phyloP scores from a whole-genome alignment of 2,888 invertebrate species.

The Noctua janthina region DNA sequence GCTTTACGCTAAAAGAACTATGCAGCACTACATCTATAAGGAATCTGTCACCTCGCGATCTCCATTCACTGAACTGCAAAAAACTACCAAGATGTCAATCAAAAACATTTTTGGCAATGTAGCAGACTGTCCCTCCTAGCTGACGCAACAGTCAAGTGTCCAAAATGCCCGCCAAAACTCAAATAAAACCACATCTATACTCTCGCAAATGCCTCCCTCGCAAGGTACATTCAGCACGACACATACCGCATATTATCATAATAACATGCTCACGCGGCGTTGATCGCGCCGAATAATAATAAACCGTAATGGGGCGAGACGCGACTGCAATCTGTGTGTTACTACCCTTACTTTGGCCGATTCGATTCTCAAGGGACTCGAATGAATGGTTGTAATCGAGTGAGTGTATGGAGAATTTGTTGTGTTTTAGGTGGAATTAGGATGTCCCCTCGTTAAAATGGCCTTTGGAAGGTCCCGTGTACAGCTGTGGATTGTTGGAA shows the following conservation, averaged over 20 bases:
- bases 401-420: constrained; percentile 21
- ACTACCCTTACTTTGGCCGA: constrained; percentile 41
- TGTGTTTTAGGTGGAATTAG: constrained; percentile 1
- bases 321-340: constrained; percentile 58
- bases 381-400: constrained; percentile 39
- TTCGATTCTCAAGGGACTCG: constrained; percentile 63
- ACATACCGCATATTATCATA: constrained; percentile 69
- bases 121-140: not conserved
- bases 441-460: constrained; percentile 4
- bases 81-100: not conserved
- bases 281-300: constrained; percentile 72
- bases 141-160: not conserved
- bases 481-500: not conserved
- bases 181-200: constrained; percentile 45
- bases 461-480: not conserved
- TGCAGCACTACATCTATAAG: not conserved
- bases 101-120: not conserved
- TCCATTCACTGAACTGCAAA: not conserved
- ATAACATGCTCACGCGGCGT: constrained; percentile 66
- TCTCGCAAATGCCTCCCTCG: constrained; percentile 13
- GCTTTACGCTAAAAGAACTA: not conserved
- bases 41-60: not conserved
- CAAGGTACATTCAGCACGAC: constrained; percentile 38
- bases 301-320: constrained; percentile 74
- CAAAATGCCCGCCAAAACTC: constrained; percentile 24